A percentile compares a stretch with the other conserved stretches of the same genome.
Conservation (phyloP, 1,140 invertebrate genomes). For the Cydia amplana region DNA sequence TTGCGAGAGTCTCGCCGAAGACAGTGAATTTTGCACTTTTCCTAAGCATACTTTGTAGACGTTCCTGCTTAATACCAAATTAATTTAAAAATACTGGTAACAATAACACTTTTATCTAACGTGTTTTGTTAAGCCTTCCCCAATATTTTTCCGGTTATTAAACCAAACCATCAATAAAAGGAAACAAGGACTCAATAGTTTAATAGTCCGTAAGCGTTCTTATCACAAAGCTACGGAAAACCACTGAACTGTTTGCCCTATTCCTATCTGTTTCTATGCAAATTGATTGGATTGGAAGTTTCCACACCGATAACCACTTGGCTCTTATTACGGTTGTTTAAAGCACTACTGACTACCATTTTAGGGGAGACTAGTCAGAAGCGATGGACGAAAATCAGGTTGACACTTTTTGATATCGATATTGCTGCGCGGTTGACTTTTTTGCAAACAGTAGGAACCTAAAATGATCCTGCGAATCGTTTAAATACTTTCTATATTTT, state of each 20-base stretch:
- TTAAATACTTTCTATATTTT: too few relatives aligned
- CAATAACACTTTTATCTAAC: too few relatives aligned
- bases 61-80: too few relatives aligned
- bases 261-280: background rate
- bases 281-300: constrained; percentile 7
- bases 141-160: background rate
- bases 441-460: too few relatives aligned
- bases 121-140: too few relatives aligned
- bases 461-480: too few relatives aligned
- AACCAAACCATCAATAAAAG: background rate
- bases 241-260: constrained; percentile 8
- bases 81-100: too few relatives aligned
- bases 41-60: too few relatives aligned
- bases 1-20: too few relatives aligned
- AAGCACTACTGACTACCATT: background rate
- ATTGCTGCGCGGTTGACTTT: too few relatives aligned
- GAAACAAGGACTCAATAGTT: background rate
- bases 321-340: background rate
- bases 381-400: background rate
- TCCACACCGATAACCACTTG: background rate
- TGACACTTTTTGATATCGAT: too few relatives aligned
- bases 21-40: too few relatives aligned
- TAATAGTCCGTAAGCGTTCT: background rate
- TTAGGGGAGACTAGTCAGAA: background rate
- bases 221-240: constrained; percentile 6